Base-by-base conservation (phyloP, 2,888 invertebrate genomes). In the Oligia strigilis region DNA sequence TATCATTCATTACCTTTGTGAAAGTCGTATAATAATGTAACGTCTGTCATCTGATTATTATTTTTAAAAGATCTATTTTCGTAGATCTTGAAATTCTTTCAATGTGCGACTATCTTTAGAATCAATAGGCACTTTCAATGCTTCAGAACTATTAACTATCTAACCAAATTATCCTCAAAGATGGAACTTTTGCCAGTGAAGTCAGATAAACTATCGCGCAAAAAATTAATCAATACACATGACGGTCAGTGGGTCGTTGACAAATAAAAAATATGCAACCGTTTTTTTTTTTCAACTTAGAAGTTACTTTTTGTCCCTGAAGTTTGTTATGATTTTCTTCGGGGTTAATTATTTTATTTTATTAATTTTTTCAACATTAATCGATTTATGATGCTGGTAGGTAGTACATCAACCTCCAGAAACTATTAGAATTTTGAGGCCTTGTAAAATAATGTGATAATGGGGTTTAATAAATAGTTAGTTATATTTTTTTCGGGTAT, bases 401-500 rank as follows among this genome's bases (percentile, higher is more conserved):
- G 36, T 49, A 73, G 19, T 69, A 29, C 29, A 46, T 66, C 60
- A 60, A 69, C 36, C 36, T 52, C 60, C 29, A 76, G 58, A 40
- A 29, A 43, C 11, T 52, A 29, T 58, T 17, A 36, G 14, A 46
- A 58, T 66, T 65, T 65, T 23, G 19, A n/a, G 23, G 23, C 29
- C 23, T 55, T 74, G 9, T 49, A 19, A 72, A 65, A 77, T 52
- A 43, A 65, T 69, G 60, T 79, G 23, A 69, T 36, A 75, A 36
- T 80, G 46, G 55, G 58, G 9, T 36, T 60, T 8, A 60, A 55
- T 14, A 58, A 76, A 40, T 62, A 49, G 23, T 62, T 62, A 49
- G 19, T 62, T 62, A n/a, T 55, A 43, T 72, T 65, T 67, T 75
- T 79, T 66, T 70, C 74, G 85, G 85, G 86, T 87, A 90, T 91